Conservation (phyloP, 37 sponge, comb jelly and placozoan species). For the Oopsacas minuta region DNA sequence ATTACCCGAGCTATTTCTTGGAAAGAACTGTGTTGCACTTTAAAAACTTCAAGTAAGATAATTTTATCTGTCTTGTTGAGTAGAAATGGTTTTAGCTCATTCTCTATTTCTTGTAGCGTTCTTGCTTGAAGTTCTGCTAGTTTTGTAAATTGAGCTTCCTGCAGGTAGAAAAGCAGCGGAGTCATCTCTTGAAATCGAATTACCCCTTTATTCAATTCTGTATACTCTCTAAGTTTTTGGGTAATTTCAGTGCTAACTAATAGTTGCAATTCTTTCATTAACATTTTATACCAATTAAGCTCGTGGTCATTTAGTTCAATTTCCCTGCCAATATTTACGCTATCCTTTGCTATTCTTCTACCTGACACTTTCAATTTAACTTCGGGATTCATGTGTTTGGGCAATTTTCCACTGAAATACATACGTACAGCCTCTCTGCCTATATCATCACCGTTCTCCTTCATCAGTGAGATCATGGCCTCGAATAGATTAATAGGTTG, state of each 20-base stretch:
- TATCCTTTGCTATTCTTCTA: neutral
- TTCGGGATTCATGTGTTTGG: neutral
- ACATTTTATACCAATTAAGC: neutral
- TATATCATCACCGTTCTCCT: neutral
- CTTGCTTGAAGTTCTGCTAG: neutral
- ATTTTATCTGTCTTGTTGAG: neutral
- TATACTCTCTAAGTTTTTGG: neutral
- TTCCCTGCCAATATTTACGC: neutral
- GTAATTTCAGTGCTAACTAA: neutral
- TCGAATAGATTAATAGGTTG: neutral
- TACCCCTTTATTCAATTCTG: neutral
- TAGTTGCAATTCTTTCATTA: neutral
- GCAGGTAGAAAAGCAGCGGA: neutral
- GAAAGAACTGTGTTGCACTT: neutral
- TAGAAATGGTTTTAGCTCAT: neutral
- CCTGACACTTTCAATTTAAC: neutral
- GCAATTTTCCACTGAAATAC: neutral
- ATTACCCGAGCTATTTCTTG: neutral
- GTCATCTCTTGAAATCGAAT: neutral
- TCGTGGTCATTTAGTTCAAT: neutral
- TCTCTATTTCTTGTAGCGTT: neutral
- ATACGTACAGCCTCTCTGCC: conserved; percentile 3
- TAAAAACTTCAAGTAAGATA: neutral
- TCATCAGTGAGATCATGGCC: neutral
- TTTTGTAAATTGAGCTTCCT: neutral